Conservation (phyloP, 2,888 invertebrate species). For the Suillia variegata region DNA sequence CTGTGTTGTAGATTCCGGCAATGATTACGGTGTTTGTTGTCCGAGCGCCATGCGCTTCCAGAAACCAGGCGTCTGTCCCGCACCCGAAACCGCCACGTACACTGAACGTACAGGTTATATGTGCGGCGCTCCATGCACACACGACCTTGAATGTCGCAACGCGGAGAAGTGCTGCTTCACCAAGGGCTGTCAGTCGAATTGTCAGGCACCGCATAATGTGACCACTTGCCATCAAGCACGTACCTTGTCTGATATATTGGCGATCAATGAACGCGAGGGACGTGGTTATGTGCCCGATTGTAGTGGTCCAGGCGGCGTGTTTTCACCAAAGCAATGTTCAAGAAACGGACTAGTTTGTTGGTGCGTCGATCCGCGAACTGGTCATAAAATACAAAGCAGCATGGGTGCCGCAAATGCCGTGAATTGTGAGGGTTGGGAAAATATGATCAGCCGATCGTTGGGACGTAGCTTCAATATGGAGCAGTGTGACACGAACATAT, state of each 20-base stretch:
- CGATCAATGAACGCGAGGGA: slow-evolving; percentile 79
- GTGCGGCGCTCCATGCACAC: slow-evolving; percentile 74
- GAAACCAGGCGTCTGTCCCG: slow-evolving; percentile 80
- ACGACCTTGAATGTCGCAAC: slow-evolving; percentile 81
- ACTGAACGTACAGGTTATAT: slow-evolving; percentile 57
- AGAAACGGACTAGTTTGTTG: slow-evolving; percentile 85
- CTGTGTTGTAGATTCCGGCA: slow-evolving; percentile 78
- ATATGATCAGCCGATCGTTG: slow-evolving; percentile 54
- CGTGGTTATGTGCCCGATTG: slow-evolving; percentile 86
- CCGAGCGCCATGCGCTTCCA: slow-evolving; percentile 77
- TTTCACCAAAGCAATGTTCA: slow-evolving; percentile 78
- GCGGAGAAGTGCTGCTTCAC: slow-evolving; percentile 83
- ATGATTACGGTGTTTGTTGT: slow-evolving; percentile 88
- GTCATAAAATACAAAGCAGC: slow-evolving; percentile 77
- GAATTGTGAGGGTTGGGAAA: slow-evolving; percentile 65
- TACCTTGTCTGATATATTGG: slow-evolving; percentile 76
- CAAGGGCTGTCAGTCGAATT: slow-evolving; percentile 75
- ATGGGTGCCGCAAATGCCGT: slow-evolving; percentile 79
- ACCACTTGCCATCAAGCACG: slow-evolving; percentile 80
- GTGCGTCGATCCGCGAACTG: slow-evolving; percentile 79
- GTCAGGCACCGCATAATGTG: slow-evolving; percentile 76
- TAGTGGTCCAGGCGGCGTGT: slow-evolving; percentile 70
- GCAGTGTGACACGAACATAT: slow-evolving; percentile 73
- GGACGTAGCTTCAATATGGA: slow-evolving; percentile 64
- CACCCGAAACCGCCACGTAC: slow-evolving; percentile 57